phyloP scores from a whole-genome alignment of 2,888 invertebrate species.

The Nasonovia ribisnigri region DNA sequence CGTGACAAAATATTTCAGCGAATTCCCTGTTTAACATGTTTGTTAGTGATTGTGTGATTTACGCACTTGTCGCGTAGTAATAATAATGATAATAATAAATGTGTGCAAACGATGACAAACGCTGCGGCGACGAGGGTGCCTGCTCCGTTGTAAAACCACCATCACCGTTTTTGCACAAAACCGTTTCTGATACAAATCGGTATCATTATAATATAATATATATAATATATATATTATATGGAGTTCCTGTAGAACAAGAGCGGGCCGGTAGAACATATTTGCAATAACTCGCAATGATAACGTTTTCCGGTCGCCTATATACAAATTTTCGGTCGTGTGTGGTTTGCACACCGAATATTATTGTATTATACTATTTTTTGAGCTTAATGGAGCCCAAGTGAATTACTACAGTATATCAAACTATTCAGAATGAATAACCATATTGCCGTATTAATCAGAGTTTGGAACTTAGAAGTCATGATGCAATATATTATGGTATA shows the following conservation, averaged over 20 bases:
- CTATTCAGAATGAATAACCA: not conserved
- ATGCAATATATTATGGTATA: not conserved
- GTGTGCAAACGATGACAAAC: not conserved
- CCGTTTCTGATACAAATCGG: not conserved
- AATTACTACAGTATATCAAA: not conserved
- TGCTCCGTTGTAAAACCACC: not conserved
- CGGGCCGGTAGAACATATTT: not conserved
- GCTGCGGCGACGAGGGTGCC: not conserved
- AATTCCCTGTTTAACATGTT: not conserved
- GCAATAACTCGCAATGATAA: not conserved
- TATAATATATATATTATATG: not conserved
- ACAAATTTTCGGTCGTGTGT: not conserved
- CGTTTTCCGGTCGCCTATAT: not conserved
- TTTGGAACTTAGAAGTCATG: not conserved
- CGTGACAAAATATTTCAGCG: not conserved
- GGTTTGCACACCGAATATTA: not conserved
- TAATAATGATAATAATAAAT: not conserved
- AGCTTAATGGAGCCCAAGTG: not conserved
- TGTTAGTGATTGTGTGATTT: not conserved
- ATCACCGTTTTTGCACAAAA: not conserved
- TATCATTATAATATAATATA: not conserved
- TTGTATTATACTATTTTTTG: not conserved
- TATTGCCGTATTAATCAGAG: not conserved
- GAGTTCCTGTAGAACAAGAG: not conserved
- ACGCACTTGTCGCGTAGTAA: not conserved